These are phyloP conservation scores for Amphiprion percula DNA, from an alignment of 2,113 vertebrate species.

Conservation along the genomic window DNA sequence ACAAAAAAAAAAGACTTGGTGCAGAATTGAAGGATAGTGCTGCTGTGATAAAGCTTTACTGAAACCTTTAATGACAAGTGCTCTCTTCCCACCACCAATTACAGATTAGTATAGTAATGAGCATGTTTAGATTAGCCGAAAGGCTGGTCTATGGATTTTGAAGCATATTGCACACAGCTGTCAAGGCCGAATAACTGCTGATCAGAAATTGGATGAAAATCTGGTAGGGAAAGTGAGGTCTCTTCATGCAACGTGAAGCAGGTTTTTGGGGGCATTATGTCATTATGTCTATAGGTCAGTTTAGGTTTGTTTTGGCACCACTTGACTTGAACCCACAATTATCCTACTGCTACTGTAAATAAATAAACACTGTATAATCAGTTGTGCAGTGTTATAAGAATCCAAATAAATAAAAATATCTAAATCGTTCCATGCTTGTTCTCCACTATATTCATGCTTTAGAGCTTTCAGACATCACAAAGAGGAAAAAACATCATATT, in stretches of 20 bases:
- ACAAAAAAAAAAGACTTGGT: conserved; percentile 53
- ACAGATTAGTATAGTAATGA: conserved; percentile 18
- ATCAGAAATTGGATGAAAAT: conserved; percentile 35
- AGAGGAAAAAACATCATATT: background rate
- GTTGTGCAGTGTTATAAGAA: background rate
- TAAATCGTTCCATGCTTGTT: conserved; percentile 47
- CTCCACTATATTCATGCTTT: conserved; percentile 41
- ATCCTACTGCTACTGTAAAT: conserved; percentile 18
- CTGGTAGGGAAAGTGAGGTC: conserved; percentile 69
- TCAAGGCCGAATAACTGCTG: conserved; percentile 45
- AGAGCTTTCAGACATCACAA: conserved; percentile 20
- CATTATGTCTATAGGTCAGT: conserved; percentile 21
- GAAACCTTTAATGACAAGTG: conserved; percentile 50
- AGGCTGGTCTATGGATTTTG: conserved; percentile 27
- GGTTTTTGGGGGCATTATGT: conserved; percentile 25
- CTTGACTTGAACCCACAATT: conserved; percentile 77
- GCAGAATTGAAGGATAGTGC: conserved; percentile 81
- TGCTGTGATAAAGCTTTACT: conserved; percentile 62
- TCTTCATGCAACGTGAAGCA: conserved; percentile 77
- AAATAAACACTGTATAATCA: background rate
- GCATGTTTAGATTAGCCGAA: conserved; percentile 30
- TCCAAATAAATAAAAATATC: conserved; percentile 6
- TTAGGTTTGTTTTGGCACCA: conserved; percentile 48
- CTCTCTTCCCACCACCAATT: conserved; percentile 72
- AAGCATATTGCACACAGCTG: conserved; percentile 41